Percentiles rank a stretch among this genome's conserved stretches.
phyloP scores from a whole-genome alignment of 2,797 vertebrate species.

The Cryptoblepharus egeriae region DNA sequence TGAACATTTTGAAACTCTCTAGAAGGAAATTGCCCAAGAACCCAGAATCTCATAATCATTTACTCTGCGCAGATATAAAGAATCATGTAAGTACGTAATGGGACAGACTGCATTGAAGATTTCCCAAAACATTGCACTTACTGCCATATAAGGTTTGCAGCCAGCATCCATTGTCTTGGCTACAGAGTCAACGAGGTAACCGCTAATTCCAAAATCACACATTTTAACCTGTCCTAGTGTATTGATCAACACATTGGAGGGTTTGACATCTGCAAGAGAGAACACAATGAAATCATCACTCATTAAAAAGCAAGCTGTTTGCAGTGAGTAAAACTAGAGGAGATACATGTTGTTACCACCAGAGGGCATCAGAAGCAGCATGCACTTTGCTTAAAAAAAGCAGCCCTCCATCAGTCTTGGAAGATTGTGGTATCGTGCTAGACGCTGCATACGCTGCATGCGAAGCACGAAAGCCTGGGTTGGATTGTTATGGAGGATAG shows the following conservation, averaged over 20 bases:
- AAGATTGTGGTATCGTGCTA: no score
- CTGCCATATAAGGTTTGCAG: slow-evolving; percentile 98
- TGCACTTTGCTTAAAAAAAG: not conserved
- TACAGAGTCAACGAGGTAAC: slow-evolving; percentile 95
- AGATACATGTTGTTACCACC: slow-evolving; percentile 32
- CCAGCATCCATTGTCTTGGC: slow-evolving; percentile 97
- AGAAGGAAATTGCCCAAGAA: slow-evolving; percentile 9
- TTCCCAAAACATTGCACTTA: slow-evolving; percentile 72
- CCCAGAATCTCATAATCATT: slow-evolving; percentile 9
- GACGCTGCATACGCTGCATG: no score
- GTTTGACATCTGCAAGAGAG: slow-evolving; percentile 90
- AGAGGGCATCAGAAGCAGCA: slow-evolving; percentile 52
- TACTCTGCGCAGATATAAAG: not conserved
- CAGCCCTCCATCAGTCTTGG: no score
- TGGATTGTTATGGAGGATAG: no score
- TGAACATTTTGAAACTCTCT: slow-evolving; percentile 26
- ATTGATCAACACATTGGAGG: slow-evolving; percentile 97
- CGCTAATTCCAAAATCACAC: slow-evolving; percentile 98
- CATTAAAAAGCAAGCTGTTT: not conserved
- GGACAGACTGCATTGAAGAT: not conserved
- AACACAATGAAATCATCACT: slow-evolving; percentile 48
- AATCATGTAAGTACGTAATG: not conserved
- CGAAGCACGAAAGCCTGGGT: no score
- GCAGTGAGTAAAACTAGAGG: not conserved
- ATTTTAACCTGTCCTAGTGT: slow-evolving; percentile 97